Conservation (phyloP, 2,113 vertebrate genomes). For the Todiramphus saurophagus region DNA sequence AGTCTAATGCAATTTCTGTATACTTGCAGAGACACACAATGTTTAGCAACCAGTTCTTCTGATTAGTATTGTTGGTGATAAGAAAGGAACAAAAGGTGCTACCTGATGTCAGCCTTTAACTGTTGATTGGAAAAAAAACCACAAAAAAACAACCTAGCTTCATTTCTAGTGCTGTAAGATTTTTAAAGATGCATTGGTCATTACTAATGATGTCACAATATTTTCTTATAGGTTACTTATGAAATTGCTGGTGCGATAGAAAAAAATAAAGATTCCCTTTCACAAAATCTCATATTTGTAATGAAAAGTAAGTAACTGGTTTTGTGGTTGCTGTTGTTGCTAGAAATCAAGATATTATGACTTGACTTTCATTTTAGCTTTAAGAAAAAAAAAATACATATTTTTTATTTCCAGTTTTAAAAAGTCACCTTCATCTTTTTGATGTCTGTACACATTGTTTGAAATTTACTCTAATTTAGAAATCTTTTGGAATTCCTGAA, state of each 20-base stretch:
- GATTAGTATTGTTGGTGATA: background rate
- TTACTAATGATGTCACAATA: slow-evolving; percentile 56
- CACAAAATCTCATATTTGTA: slow-evolving; percentile 90
- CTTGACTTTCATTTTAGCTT: background rate
- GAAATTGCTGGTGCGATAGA: slow-evolving; percentile 86
- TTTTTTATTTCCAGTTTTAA: background rate
- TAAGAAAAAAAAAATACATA: background rate
- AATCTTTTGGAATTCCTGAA: slow-evolving; percentile 28
- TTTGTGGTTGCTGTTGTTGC: background rate
- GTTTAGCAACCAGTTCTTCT: background rate
- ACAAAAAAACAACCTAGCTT: background rate
- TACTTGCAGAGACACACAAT: background rate
- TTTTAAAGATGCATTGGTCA: background rate
- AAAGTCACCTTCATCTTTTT: background rate
- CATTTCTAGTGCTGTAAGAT: background rate
- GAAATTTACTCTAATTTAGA: slow-evolving; percentile 29
- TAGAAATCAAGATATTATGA: background rate
- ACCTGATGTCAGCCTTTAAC: background rate
- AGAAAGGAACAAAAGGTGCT: background rate
- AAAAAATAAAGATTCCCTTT: slow-evolving; percentile 92
- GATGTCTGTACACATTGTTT: background rate
- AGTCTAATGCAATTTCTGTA: background rate
- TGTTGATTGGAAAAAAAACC: background rate
- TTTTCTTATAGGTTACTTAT: slow-evolving; percentile 86
- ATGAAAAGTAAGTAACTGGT: slow-evolving; percentile 91